Base-by-base conservation (phyloP, 2,888 invertebrate genomes). In the Athripsodes cinereus region DNA sequence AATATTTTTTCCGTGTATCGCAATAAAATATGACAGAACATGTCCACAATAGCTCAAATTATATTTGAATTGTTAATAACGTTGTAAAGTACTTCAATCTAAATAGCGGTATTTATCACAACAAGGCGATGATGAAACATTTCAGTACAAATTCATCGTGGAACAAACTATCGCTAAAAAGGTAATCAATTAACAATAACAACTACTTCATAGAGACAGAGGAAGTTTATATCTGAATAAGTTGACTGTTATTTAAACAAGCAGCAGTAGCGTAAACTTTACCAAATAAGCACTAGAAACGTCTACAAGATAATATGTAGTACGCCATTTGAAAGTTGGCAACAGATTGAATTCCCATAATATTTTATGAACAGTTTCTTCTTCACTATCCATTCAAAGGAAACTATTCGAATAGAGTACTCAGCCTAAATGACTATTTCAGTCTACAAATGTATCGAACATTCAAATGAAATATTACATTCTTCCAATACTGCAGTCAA, bases 391-490 rank as follows among this genome's bases (percentile, higher is more conserved):
- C 13, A 40, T 16, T 40, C 40, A 16, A 13, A 40, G 40, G 40
- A 40, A 40, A 40, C 40, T 40, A 16, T 40, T 13, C 2, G 16
- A 40, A 16, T 40, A 40, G 13, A 40, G 8, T 40, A 40, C 40
- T 40, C 40, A 13, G 40, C 40, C 40, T 40, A 40, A 40, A 40
- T 40, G 40, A 40, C 40, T 40, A 40, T 40, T 16, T 5, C 40
- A 40, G 40, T 40, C 40, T 40, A 3, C n/a, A 40, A 40, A 40
- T 40, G 16, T 40, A 40, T 40, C 13, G 40, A 40, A 40, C 40
- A 40, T 40, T 40, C 40, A 40, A 40, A 40, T 40, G 40, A 40
- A 13, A 40, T 40, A 40, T 26, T 40, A 40, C 40, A 40, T n/a
- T 13, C 40, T 40, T 40, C 13, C 40, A 40, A 40, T 40, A 26